Conservation (phyloP, 1,140 invertebrate species). For the Drosophila malerkotliana region DNA sequence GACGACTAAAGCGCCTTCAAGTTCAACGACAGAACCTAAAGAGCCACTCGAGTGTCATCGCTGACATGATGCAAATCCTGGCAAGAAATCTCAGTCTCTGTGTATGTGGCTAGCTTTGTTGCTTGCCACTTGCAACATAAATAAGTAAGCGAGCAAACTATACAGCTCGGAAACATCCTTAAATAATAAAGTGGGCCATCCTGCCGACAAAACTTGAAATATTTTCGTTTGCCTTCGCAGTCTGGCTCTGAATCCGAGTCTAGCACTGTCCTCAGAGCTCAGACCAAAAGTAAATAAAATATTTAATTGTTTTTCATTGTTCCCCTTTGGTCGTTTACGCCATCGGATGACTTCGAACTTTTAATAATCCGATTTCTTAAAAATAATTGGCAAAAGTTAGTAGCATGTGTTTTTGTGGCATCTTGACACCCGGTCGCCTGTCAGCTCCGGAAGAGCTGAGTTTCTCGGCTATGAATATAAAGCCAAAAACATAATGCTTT, state of each 20-base stretch:
- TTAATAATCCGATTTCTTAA: slow-evolving; percentile 53
- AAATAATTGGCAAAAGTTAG: slow-evolving; percentile 50
- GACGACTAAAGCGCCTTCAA: slow-evolving; percentile 20
- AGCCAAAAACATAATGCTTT: slow-evolving; percentile 52
- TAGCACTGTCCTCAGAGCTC: slow-evolving; percentile 35
- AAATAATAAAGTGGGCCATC: slow-evolving; percentile 56
- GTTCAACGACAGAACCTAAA: slow-evolving; percentile 24
- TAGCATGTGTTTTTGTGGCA: slow-evolving; percentile 32
- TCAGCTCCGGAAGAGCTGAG: slow-evolving; percentile 19
- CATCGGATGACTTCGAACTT: slow-evolving; percentile 37
- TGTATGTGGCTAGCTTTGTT: slow-evolving; percentile 29
- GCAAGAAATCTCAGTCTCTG: slow-evolving; percentile 26
- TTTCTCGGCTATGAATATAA: slow-evolving; percentile 49
- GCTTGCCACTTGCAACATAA: slow-evolving; percentile 33
- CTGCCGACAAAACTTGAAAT: slow-evolving; percentile 31
- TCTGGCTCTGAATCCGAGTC: slow-evolving; percentile 12
- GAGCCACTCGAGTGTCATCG: slow-evolving; percentile 38
- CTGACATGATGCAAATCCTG: slow-evolving; percentile 37
- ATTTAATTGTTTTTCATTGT: slow-evolving; percentile 78
- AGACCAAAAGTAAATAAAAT: slow-evolving; percentile 63
- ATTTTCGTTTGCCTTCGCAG: slow-evolving; percentile 37
- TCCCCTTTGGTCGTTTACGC: slow-evolving; percentile 18
- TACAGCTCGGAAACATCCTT: slow-evolving; percentile 39
- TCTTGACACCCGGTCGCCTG: slow-evolving; percentile 15
- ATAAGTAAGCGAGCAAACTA: slow-evolving; percentile 44